A percentile compares a stretch with the other conserved stretches of the same genome.
These are phyloP conservation scores for Saccostrea cuccullata DNA, from an alignment of 1,140 invertebrate genomes.

Conservation along the genomic window DNA sequence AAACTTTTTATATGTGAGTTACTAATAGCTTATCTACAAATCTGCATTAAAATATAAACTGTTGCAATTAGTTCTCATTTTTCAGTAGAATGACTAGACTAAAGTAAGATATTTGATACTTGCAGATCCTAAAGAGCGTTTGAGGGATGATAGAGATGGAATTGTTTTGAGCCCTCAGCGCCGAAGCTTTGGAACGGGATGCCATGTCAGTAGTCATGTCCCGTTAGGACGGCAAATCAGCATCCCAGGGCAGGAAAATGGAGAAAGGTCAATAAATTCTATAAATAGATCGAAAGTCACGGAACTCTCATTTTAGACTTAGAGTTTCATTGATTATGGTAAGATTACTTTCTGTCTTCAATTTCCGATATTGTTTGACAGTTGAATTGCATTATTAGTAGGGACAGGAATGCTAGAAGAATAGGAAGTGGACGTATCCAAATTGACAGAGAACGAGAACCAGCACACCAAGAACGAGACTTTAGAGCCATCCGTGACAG, in stretches of 20 bases:
- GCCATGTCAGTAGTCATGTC: constrained; percentile 80
- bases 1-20: no score
- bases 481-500: constrained; percentile 60
- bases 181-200: constrained; percentile 90
- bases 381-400: constrained; percentile 14
- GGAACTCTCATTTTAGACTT: background rate
- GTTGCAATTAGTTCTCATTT: no score
- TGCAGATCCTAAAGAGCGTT: constrained; percentile 84
- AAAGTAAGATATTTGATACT: constrained; percentile 11
- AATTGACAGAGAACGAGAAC: constrained; percentile 80
- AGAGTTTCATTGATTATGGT: background rate
- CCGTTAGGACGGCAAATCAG: constrained; percentile 65
- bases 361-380: background rate
- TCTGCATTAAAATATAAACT: no score
- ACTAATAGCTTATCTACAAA: no score
- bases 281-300: background rate
- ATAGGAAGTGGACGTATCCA: constrained; percentile 89
- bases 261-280: background rate
- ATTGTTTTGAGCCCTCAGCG: constrained; percentile 91
- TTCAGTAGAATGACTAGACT: no score
- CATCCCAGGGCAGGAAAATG: constrained; percentile 38
- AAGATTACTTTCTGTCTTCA: background rate
- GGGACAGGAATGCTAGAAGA: constrained; percentile 79
- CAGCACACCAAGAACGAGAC: constrained; percentile 57
- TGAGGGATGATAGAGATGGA: constrained; percentile 88